A percentile compares a stretch with the other conserved stretches of the same genome.
Conservation (phyloP, 2,113 vertebrate genomes). For the Irena cyanogastra region DNA sequence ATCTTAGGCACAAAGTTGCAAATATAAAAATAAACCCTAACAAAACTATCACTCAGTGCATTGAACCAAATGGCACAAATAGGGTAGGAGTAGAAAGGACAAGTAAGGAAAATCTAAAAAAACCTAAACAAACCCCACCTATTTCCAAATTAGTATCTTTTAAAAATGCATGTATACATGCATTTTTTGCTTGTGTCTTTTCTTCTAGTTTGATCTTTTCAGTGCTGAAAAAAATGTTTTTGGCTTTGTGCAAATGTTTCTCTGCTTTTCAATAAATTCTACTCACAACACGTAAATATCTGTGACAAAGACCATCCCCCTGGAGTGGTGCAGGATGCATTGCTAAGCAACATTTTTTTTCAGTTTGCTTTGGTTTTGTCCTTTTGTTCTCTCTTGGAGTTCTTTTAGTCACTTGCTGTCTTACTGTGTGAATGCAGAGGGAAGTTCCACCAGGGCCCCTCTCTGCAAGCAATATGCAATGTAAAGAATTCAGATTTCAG, state of each 20-base stretch:
- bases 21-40: not conserved
- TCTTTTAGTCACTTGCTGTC: not conserved
- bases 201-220: not conserved
- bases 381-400: not conserved
- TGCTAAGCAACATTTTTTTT: slow-evolving; percentile 9
- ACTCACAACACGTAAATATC: not conserved
- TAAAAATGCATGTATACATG: not conserved
- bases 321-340: not conserved
- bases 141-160: not conserved
- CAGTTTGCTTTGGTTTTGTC: not conserved
- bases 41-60: not conserved
- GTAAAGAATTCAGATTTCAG: not conserved
- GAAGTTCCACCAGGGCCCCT: not conserved
- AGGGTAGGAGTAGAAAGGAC: not conserved
- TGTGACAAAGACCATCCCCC: not conserved
- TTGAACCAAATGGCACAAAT: not conserved
- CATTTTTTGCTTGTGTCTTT: not conserved
- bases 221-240: not conserved
- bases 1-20: not conserved
- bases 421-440: not conserved
- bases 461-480: not conserved
- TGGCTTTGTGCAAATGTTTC: not conserved
- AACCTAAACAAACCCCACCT: not conserved
- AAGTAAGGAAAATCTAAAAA: not conserved
- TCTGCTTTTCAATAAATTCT: not conserved